phyloP scores from a whole-genome alignment of 2,113 vertebrate genomes.

The Chinchilla lanigera region DNA sequence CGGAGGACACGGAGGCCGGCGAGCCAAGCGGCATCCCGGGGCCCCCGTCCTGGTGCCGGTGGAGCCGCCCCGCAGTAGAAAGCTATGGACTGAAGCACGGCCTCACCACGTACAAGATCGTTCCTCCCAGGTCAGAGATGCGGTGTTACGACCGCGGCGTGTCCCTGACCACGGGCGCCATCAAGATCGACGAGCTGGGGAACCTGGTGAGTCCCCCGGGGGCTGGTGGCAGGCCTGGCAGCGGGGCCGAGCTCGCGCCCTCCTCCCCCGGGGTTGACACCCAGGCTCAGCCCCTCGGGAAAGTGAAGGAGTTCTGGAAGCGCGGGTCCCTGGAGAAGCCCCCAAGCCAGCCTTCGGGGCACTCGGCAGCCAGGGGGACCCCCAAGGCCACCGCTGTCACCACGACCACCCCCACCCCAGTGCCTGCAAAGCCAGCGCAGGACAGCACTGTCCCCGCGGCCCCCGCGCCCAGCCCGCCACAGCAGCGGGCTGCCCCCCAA shows the following conservation, averaged over 20 bases:
- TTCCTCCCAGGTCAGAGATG: constrained; percentile 91
- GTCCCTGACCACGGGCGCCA: constrained; percentile 89
- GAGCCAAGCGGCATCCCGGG: constrained; percentile 59
- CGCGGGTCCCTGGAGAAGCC: constrained; percentile 85
- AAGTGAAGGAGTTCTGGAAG: constrained; percentile 93
- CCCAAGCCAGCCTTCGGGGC: constrained; percentile 68
- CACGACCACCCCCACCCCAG: not conserved
- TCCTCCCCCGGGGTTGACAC: constrained; percentile 59
- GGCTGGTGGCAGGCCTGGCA: constrained; percentile 58
- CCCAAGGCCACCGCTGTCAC: not conserved
- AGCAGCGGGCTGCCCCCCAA: constrained; percentile 41
- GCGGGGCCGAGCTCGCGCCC: constrained; percentile 49
- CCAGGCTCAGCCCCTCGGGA: constrained; percentile 85
- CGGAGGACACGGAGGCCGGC: not conserved
- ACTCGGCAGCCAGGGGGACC: constrained; percentile 65
- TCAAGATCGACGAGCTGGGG: constrained; percentile 96
- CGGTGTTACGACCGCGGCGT: constrained; percentile 82
- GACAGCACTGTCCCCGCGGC: constrained; percentile 65
- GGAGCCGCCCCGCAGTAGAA: constrained; percentile 83
- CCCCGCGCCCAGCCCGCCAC: not conserved
- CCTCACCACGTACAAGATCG: constrained; percentile 95
- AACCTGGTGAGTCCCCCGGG: constrained; percentile 89
- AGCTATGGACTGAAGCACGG: constrained; percentile 89
- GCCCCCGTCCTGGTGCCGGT: constrained; percentile 72
- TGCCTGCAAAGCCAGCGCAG: constrained; percentile 59